A percentile compares a stretch with the other conserved stretches of the same genome.
Evolutionary conservation across 2,113 vertebrate species (phyloP).

Genomic region (Rhinogobius similis): DNA sequence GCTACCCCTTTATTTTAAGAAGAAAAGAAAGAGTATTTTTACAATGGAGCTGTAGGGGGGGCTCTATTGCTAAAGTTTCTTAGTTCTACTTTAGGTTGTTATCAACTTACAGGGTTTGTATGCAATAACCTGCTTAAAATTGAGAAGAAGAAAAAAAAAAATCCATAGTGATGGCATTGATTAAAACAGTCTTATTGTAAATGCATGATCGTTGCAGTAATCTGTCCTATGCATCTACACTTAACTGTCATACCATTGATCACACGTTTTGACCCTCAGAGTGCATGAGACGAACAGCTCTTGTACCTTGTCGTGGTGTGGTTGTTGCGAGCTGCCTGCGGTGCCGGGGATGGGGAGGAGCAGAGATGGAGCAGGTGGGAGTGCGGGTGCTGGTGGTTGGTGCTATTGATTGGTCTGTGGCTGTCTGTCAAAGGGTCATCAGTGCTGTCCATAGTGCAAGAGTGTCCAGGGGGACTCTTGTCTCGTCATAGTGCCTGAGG

Average conservation of each 20-base stretch:
- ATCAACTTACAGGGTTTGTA: neutral
- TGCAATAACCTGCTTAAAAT: too few species aligned
- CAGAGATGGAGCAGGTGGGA: slow-evolving; percentile 44
- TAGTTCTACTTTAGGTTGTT: too few species aligned
- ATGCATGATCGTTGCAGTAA: too few species aligned
- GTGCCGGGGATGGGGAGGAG: slow-evolving; percentile 51
- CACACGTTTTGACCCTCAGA: neutral
- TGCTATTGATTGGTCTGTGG: slow-evolving; percentile 60
- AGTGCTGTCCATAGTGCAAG: slow-evolving; percentile 71
- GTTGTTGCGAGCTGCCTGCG: slow-evolving; percentile 56
- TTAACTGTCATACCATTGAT: neutral
- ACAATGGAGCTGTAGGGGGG: too few species aligned
- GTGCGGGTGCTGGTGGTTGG: slow-evolving; percentile 28
- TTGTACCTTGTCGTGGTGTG: slow-evolving; percentile 63
- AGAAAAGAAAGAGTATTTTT: too few species aligned
- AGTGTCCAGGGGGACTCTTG: slow-evolving; percentile 71
- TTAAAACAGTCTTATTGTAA: too few species aligned
- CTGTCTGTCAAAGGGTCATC: slow-evolving; percentile 76
- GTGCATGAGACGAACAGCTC: neutral
- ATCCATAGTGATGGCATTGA: too few species aligned
- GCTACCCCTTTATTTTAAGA: too few species aligned
- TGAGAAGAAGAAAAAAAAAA: too few species aligned
- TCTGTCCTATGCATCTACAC: too few species aligned
- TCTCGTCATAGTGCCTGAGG: slow-evolving; percentile 78
- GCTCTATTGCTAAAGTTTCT: too few species aligned